Evolutionary conservation across 2,888 invertebrate species (phyloP).

Genomic region (Luperina testacea): DNA sequence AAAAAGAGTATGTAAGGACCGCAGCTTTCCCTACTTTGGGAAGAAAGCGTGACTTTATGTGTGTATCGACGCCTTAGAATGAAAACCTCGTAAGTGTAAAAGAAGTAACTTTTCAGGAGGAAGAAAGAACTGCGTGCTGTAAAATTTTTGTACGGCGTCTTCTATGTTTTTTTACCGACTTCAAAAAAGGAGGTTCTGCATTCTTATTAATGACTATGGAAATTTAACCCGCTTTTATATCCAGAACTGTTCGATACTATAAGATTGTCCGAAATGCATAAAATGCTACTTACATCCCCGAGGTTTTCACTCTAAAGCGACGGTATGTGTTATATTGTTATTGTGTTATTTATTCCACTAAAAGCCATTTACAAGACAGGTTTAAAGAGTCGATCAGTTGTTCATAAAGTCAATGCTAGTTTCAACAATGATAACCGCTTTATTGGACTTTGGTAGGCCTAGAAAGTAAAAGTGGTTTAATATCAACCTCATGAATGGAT

Average conservation of each 20-base stretch:
- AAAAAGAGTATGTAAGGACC: neutral
- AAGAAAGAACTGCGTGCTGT: no score
- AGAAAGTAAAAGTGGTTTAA: slow-evolving; percentile 26
- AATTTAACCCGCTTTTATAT: no score
- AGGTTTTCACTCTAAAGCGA: no score
- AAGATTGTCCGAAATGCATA: no score
- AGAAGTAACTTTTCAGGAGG: no score
- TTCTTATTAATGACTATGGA: no score
- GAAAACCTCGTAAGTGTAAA: no score
- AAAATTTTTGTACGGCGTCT: no score
- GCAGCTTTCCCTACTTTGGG: neutral
- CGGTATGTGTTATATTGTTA: neutral
- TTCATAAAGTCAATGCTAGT: neutral
- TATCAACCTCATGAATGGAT: slow-evolving; percentile 6
- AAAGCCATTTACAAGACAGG: neutral
- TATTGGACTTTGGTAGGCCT: neutral
- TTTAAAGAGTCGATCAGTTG: neutral
- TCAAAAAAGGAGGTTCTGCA: no score
- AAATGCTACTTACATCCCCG: no score
- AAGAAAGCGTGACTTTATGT: neutral
- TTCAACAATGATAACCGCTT: slow-evolving; percentile 9
- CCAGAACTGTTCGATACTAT: no score
- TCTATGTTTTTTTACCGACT: no score
- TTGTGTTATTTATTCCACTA: neutral
- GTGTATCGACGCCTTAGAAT: neutral